These are phyloP conservation scores for Delichon dasypus DNA, from an alignment of 2,797 vertebrate species.

Conservation along the genomic window DNA sequence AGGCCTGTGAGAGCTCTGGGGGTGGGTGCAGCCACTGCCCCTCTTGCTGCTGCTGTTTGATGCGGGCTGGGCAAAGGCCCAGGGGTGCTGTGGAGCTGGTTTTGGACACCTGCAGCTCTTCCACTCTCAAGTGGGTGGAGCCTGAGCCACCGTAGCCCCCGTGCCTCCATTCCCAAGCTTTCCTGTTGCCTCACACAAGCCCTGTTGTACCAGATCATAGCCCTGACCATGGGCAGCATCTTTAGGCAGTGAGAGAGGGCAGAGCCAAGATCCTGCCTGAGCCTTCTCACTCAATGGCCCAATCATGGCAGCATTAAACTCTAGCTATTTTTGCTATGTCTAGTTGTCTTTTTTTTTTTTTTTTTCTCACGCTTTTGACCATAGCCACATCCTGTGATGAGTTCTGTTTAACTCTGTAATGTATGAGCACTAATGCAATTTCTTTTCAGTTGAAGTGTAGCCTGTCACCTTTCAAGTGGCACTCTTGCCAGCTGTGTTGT, in stretches of 20 bases:
- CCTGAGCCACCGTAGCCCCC: background rate
- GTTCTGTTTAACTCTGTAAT: background rate
- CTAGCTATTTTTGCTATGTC: background rate
- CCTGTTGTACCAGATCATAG: too few species aligned
- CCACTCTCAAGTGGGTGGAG: fast-evolving
- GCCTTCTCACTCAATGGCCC: background rate
- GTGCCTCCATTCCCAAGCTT: background rate
- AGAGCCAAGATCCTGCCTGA: background rate
- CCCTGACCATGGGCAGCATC: background rate
- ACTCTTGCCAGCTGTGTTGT: background rate
- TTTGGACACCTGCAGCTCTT: background rate
- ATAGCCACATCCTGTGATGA: slow-evolving; percentile 51
- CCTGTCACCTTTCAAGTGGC: background rate
- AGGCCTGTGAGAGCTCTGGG: background rate
- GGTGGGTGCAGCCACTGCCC: fast-evolving
- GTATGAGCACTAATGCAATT: background rate
- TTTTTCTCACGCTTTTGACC: slow-evolving; percentile 13
- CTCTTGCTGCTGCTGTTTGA: background rate
- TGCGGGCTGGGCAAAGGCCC: background rate
- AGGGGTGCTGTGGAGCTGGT: background rate
- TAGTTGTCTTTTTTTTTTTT: background rate
- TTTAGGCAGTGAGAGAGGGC: background rate
- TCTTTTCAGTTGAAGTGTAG: background rate
- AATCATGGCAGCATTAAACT: background rate
- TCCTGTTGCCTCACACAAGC: background rate